phyloP scores from a whole-genome alignment of 2,113 vertebrate species.

The Mustelus asterias region DNA sequence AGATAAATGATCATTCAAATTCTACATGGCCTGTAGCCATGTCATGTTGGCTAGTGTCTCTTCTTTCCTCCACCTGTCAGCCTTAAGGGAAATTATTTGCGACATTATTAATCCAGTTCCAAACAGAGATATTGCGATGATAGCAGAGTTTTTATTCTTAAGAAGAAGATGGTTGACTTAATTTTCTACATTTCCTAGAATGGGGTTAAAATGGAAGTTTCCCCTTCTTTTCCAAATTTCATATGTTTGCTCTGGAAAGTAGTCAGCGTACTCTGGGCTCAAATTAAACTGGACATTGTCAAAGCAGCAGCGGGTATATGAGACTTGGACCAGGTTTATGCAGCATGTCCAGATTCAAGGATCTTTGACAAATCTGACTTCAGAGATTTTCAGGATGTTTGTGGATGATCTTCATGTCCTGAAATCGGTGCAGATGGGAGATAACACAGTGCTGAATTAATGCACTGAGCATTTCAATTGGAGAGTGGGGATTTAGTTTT shows the following conservation, averaged over 20 bases:
- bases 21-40: background rate
- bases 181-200: background rate
- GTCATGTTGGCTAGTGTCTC: background rate
- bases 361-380: background rate
- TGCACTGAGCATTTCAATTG: background rate
- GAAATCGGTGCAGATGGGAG: background rate
- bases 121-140: background rate
- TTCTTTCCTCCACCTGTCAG: background rate
- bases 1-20: background rate
- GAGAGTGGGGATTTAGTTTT: background rate
- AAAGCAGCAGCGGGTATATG: background rate
- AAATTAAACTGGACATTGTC: background rate
- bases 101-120: background rate
- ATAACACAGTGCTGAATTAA: background rate
- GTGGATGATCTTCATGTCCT: background rate
- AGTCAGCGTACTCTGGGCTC: background rate
- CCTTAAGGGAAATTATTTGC: background rate
- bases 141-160: background rate
- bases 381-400: background rate
- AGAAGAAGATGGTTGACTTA: background rate
- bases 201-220: background rate
- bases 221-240: background rate
- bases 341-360: background rate
- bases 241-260: background rate
- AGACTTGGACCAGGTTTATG: background rate